Evolutionary conservation across 2,888 invertebrate genomes (phyloP).

Genomic region (Physocephala rufipes): DNA sequence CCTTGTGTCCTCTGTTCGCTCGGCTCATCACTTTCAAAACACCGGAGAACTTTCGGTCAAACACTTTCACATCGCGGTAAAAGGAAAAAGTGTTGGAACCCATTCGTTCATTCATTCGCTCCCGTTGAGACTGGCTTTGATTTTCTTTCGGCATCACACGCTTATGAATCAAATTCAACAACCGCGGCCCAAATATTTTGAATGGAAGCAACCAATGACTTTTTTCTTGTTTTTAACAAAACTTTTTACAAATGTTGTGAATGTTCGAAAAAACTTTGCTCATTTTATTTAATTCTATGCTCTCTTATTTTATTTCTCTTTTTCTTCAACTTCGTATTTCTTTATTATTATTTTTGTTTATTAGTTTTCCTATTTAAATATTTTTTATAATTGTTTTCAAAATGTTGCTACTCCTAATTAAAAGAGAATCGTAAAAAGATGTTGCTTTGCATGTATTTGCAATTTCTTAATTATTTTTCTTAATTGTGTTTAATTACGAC

Average conservation of each 20-base stretch:
- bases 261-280: conserved; percentile 1
- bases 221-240: too few relatives aligned
- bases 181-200: neutral
- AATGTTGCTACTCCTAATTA: neutral
- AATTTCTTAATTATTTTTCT: neutral
- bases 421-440: neutral
- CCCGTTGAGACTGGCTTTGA: too few relatives aligned
- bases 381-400: too few relatives aligned
- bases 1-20: too few relatives aligned
- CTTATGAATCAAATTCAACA: too few relatives aligned
- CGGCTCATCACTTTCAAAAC: too few relatives aligned
- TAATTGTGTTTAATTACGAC: neutral
- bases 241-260: neutral
- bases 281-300: neutral
- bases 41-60: too few relatives aligned
- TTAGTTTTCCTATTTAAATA: too few relatives aligned
- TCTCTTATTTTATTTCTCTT: neutral
- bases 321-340: neutral
- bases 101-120: too few relatives aligned
- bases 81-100: too few relatives aligned
- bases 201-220: neutral
- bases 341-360: neutral
- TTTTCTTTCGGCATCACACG: too few relatives aligned
- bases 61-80: too few relatives aligned
- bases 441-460: neutral